A percentile compares a stretch with the other conserved stretches of the same genome.
Evolutionary conservation across 2,113 vertebrate species (phyloP).

Genomic region (Leucoraja erinaceus): DNA sequence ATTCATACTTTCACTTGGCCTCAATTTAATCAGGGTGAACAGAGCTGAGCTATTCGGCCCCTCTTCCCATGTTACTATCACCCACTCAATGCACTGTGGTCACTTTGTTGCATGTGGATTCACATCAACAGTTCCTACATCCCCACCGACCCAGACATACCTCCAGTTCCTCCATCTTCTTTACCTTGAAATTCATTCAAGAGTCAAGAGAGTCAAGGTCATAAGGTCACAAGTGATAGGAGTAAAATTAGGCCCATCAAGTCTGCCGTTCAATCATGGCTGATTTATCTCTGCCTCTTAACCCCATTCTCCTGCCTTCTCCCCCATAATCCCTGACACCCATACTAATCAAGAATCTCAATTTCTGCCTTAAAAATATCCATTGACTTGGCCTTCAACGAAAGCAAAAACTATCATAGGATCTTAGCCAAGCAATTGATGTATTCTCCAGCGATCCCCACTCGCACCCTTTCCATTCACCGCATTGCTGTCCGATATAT

Average conservation of each 20-base stretch:
- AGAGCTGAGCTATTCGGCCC: neutral
- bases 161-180: neutral
- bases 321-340: too few relatives aligned
- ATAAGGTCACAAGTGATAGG: too few relatives aligned
- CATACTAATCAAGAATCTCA: too few relatives aligned
- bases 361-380: too few relatives aligned
- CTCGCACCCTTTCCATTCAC: neutral
- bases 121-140: neutral
- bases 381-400: neutral
- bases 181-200: neutral
- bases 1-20: neutral
- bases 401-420: neutral
- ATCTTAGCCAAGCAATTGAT: too few relatives aligned
- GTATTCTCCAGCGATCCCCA: neutral
- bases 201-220: neutral
- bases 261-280: too few relatives aligned
- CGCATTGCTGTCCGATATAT: neutral
- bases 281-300: neutral
- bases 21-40: neutral
- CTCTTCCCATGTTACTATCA: neutral
- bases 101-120: neutral
- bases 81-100: neutral
- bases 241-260: too few relatives aligned
- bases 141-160: neutral
- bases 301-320: neutral